These are phyloP conservation scores for Torymus texanus DNA, from an alignment of 2,888 invertebrate genomes.

Conservation along the genomic window DNA sequence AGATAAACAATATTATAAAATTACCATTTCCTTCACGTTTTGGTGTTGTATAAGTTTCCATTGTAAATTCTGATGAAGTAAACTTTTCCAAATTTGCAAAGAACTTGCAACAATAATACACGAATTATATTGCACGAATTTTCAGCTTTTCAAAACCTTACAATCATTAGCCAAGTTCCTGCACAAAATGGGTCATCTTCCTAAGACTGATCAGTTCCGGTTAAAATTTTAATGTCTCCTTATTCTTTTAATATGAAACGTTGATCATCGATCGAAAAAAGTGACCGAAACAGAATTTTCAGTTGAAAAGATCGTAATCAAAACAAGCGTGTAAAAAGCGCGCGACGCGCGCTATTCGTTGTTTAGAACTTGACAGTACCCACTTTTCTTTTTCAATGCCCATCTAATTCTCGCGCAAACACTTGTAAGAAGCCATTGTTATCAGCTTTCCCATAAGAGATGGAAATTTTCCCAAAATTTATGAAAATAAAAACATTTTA, in stretches of 20 bases:
- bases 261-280: neutral
- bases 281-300: neutral
- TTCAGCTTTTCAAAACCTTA: constrained; percentile 3
- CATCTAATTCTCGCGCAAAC: neutral
- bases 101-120: neutral
- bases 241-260: too few relatives aligned
- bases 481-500: constrained; percentile 24
- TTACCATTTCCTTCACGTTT: constrained; percentile 56
- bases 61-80: neutral
- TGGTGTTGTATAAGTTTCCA: constrained; percentile 46
- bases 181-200: constrained; percentile 17
- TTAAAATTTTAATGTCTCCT: neutral
- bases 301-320: neutral
- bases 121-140: constrained; percentile 25
- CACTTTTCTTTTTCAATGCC: neutral
- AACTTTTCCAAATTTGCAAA: constrained; percentile 6
- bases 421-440: neutral
- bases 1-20: constrained; percentile 2
- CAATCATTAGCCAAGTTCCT: constrained; percentile 17
- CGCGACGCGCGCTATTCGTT: constrained; percentile 4
- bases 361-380: constrained; percentile 10
- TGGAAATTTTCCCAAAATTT: neutral
- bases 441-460: neutral
- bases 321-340: constrained; percentile 34
- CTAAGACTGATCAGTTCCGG: neutral